A percentile compares a stretch with the other conserved stretches of the same genome.
Conservation (phyloP, 2,888 invertebrate species). For the Noctua janthe region DNA sequence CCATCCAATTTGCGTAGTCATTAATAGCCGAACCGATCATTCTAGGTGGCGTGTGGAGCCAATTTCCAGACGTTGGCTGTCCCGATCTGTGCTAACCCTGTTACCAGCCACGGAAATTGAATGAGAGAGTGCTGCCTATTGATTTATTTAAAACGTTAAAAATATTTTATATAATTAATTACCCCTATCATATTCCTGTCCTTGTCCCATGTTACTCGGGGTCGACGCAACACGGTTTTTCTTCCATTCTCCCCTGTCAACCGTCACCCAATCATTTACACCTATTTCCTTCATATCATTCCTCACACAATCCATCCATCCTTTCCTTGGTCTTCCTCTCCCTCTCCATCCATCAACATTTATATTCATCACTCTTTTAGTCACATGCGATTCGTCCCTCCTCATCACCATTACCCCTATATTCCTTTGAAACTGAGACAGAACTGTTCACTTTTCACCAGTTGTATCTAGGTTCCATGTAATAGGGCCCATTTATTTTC, state of each 20-base stretch:
- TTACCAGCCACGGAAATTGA: constrained; percentile 11
- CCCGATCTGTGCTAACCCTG: background rate
- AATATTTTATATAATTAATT: too few relatives aligned
- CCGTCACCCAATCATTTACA: too few relatives aligned
- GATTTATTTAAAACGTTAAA: background rate
- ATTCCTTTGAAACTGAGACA: background rate
- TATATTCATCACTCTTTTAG: too few relatives aligned
- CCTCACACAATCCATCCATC: too few relatives aligned
- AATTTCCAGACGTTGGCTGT: background rate
- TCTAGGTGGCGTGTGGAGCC: background rate
- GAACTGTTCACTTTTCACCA: background rate
- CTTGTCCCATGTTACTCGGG: too few relatives aligned
- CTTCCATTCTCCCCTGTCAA: too few relatives aligned
- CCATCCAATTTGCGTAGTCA: constrained; percentile 23
- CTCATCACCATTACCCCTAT: background rate
- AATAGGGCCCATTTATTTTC: background rate
- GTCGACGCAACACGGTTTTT: too few relatives aligned
- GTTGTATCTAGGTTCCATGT: background rate
- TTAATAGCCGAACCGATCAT: constrained; percentile 13
- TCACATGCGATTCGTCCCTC: too few relatives aligned
- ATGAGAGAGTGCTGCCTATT: background rate
- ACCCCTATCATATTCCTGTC: too few relatives aligned
- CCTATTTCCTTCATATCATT: too few relatives aligned
- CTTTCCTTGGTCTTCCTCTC: too few relatives aligned
- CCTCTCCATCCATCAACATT: too few relatives aligned